Base-by-base conservation (phyloP, 2,888 invertebrate genomes). In the Spisula subtruncata region DNA sequence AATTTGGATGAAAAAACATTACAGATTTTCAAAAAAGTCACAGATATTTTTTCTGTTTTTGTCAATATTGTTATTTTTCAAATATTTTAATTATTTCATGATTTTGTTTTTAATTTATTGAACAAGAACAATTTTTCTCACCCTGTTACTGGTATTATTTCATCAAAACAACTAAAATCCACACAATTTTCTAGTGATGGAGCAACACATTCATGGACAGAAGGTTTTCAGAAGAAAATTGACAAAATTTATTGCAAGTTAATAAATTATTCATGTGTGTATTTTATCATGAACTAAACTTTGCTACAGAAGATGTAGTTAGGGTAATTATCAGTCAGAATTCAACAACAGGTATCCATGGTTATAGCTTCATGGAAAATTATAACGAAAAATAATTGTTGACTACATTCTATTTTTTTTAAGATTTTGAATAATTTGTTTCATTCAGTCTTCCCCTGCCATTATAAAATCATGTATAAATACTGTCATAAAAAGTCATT, bases 221-320 rank as follows among this genome's bases (percentile, higher is more conserved):
- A 25, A n/a, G n/a, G n/a, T 66, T 25, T n/a, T n/a, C 60, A 2
- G 25, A 25, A 66, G 60, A 66, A 66, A 41, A 66, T 25, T 66
- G 60, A 66, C 60, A 66, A 66, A 66, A 66, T 66, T 66, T 66
- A 66, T 66, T 25, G 60, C 75, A 2, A 35, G 35, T 75, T 75
- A 75, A 75, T 75, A 75, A 75, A 75, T 75, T 35, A 75, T 75
- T 75, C 75, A 75, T 35, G 75, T 35, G 16, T 75, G n/a, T 35
- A 75, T 35, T 75, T 75, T 35, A 75, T 75, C 35, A 32, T 75
- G 35, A 75, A 75, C 35, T 75, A 32, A 75, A n/a, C 20, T 41
- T 41, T 25, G 25, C 60, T 25, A 66, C 25, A 66, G 25, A 66
- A 66, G 60, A 66, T 25, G 0, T 66, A 66, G 25, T 66, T 66